Evolutionary conservation across 2,888 invertebrate genomes (phyloP), one percentile per base, ranked within the genome.

Genomic region (Catonia carolina): DNA sequence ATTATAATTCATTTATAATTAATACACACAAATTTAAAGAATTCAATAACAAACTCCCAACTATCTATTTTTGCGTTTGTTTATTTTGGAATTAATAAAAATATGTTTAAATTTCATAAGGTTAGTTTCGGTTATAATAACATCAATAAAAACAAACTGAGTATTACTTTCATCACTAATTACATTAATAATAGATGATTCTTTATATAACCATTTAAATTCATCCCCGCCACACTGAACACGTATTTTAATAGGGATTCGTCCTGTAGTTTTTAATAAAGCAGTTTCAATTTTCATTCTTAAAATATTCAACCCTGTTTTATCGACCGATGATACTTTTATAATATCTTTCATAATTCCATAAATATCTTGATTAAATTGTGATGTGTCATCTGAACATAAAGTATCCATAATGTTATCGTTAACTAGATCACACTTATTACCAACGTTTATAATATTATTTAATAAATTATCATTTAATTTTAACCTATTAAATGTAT

Each of bases 391-490:
- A 15, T 42, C 41, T 6, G n/a, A 22, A 35, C 35, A 35, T 7
- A 36, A 15, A 33, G 22, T 51, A 7, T 10, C 12, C 36, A 51
- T 6, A 50, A 51, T 12, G 15, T 49, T 23, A 10, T 36, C 37
- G 2, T 14, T 5, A 18, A 49, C 2, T 55, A 60, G 51, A 20
- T 62, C 53, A 22, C 48, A 41, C 52, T 90, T 90, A 71, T 90
- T 91, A 49, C 82, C 85, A 31, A 89, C 84, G 64, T 81, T 79
- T 18, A 89, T 78, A 52, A 89, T 75, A 59, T 75, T 75, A 2
- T 74, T 65, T 27, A 77, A 60, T 22, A 80, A 69, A 53, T 75
- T 69, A 33, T 70, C 54, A 2, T 75, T 67, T 20, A 79, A 68
- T 51, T 73, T 70, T 63, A 90, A 71, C 2, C 72, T 70, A 56